Conservation (phyloP, 2,113 vertebrate species). For the Aegotheles bennettii region DNA sequence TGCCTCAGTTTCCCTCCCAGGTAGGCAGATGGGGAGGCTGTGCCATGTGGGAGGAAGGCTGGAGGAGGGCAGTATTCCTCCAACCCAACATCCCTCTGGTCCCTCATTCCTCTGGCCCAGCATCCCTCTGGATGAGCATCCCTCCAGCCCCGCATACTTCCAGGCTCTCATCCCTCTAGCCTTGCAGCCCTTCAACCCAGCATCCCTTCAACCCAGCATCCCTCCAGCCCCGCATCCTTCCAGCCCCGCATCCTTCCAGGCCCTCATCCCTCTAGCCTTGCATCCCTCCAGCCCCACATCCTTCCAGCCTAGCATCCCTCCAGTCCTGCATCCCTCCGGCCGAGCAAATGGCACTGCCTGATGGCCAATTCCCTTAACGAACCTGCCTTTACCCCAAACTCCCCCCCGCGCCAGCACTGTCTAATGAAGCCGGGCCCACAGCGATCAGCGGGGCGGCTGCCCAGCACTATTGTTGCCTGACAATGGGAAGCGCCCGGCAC, state of each 20-base stretch:
- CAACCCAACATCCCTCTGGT: no score
- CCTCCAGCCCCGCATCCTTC: background rate
- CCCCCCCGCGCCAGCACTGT: background rate
- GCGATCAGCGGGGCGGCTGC: background rate
- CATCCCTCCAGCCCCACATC: background rate
- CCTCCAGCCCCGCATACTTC: background rate
- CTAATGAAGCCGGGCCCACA: background rate
- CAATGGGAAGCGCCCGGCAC: background rate
- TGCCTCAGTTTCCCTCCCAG: no score
- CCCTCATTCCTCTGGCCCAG: no score
- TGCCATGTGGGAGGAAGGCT: no score
- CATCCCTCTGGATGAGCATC: no score
- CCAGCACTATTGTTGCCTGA: background rate
- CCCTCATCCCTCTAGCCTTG: rapidly evolving
- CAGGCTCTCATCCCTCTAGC: background rate
- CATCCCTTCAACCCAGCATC: background rate
- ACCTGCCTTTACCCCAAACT: background rate
- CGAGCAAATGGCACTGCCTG: rapidly evolving
- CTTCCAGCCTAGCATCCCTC: background rate
- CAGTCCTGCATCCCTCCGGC: rapidly evolving
- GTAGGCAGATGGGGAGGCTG: no score
- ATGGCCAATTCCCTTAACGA: background rate
- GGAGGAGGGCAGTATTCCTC: no score
- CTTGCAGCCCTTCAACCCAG: background rate
- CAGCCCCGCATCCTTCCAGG: rapidly evolving